Base-by-base conservation (phyloP, 2,113 vertebrate species). In the Psittacula cyanocephala region DNA sequence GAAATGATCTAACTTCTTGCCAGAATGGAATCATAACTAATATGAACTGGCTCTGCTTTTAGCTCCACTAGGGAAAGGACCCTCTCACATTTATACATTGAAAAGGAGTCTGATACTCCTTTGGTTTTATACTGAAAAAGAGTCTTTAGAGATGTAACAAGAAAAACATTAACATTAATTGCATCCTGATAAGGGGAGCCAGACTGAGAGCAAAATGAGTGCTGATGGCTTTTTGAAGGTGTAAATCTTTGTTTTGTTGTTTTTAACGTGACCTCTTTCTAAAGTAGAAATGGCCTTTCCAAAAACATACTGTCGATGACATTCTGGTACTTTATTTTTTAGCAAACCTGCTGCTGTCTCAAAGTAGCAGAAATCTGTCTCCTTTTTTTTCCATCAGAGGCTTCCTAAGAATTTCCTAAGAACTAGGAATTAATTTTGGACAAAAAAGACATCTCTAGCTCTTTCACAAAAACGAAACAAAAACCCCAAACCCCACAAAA, bases 21-120 rank as follows among this genome's bases (percentile, higher is more conserved):
- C 94, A 96, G 64, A 88, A 78, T 44, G 35, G 46, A 77, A 71
- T 91, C 39, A 47, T 86, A 90, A 81, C 39, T 87, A 86, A 43
- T 23, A 71, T 11, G 37, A 89, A 64, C 71, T 67, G 53, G 43
- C 68, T 64, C 79, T 78, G 41, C n/a, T 68, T 96, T 82, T 83
- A 74, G 11, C 15, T 90, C 8, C 13, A 19, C 31, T 71, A 41
- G 59, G 29, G 72, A 81, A 91, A 78, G 70, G 29, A 23, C 7
- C 41, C 43, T 77, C 19, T 83, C 29, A 50, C 9, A 50, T 85
- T 53, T 80, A 55, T 39, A 10, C 10, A 35, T 81, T 76, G 82
- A 82, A 76, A 94, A 59, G 23, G 31, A 74, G 52, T 88, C 75
- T 80, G 63, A 35, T 68, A 62, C 10, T 92, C 25, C 57, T 59